Evolutionary conservation across 2,113 vertebrate genomes (phyloP).

Genomic region (Tapirus terrestris): DNA sequence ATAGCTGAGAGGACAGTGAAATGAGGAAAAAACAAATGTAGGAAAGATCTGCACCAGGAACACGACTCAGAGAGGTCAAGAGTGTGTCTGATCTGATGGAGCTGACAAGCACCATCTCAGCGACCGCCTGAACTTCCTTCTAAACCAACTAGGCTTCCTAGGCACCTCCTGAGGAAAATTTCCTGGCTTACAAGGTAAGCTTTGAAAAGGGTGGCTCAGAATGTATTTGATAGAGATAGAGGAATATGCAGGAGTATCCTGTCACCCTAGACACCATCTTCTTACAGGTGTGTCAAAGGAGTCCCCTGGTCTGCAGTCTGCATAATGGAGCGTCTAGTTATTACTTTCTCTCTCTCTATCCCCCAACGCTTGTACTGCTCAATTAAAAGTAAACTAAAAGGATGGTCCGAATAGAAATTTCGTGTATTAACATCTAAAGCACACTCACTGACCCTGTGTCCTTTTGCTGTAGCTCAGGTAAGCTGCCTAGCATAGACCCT

Average conservation of each 20-base stretch:
- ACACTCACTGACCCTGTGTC: fast-evolving
- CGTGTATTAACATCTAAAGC: neutral
- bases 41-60: neutral
- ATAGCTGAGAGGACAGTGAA: neutral
- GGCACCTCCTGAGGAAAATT: neutral
- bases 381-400: conserved; percentile 10
- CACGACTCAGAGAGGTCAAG: neutral
- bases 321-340: neutral
- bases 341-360: neutral
- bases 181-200: neutral
- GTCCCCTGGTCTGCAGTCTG: neutral
- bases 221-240: neutral
- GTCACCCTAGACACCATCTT: neutral
- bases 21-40: neutral
- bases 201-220: neutral
- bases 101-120: neutral
- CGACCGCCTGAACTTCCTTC: neutral
- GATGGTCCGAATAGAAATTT: neutral
- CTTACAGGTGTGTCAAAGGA: neutral
- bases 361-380: neutral
- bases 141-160: neutral
- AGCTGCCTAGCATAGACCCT: neutral
- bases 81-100: neutral
- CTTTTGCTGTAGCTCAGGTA: neutral
- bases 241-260: neutral